Conservation (phyloP, 2,888 invertebrate genomes). For the Loripinus fragilis region DNA sequence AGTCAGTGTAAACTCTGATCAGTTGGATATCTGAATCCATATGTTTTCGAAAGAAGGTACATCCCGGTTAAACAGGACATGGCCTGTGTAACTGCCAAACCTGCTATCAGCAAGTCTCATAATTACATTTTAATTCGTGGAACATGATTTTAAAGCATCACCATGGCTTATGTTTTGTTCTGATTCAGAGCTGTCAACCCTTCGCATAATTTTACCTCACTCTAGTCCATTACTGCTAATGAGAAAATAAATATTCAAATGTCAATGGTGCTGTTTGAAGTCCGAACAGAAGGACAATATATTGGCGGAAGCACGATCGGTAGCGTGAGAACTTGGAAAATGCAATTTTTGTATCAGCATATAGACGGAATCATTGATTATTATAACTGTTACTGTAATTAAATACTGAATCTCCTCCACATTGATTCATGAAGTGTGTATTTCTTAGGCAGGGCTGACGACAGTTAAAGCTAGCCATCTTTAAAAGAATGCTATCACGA, state of each 20-base stretch:
- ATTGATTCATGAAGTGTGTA: too few species aligned
- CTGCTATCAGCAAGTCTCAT: neutral
- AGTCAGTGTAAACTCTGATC: too few species aligned
- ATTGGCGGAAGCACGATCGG: constrained; percentile 7
- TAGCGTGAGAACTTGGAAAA: neutral
- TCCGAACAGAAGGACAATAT: neutral
- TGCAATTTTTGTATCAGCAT: neutral
- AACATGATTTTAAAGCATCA: constrained; percentile 5
- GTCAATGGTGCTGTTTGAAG: neutral
- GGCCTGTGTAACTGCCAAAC: too few species aligned
- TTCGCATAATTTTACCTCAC: neutral
- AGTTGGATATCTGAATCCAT: too few species aligned
- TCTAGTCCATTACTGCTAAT: constrained; percentile 7
- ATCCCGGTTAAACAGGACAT: too few species aligned
- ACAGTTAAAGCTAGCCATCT: too few species aligned
- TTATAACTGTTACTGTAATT: neutral
- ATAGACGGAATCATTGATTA: neutral
- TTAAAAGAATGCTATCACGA: too few species aligned
- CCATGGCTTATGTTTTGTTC: constrained; percentile 13
- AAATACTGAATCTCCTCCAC: too few species aligned
- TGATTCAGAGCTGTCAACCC: neutral
- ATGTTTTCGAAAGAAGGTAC: too few species aligned
- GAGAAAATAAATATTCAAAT: constrained; percentile 8
- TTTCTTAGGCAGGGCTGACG: too few species aligned
- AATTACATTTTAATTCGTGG: neutral